A percentile compares a stretch with the other conserved stretches of the same genome.
Evolutionary conservation across 2,888 invertebrate genomes (phyloP).

Genomic region (Branchellion lobata): DNA sequence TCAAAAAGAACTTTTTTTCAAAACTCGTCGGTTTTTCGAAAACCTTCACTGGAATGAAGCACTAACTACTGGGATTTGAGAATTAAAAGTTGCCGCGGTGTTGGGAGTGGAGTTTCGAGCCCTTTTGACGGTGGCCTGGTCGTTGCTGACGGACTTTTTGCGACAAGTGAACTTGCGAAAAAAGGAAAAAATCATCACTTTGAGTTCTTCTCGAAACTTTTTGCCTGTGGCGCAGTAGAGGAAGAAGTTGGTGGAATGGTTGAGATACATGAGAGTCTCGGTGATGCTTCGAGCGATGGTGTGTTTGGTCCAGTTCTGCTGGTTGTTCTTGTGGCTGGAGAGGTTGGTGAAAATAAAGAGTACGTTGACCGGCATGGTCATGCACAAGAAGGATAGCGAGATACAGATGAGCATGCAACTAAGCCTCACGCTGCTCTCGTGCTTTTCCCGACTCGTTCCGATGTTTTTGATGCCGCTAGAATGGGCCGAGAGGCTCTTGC

Average conservation of each 20-base stretch:
- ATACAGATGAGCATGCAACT: conserved; percentile 60
- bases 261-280: conserved; percentile 58
- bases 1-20: too few species aligned
- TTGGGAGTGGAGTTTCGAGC: neutral
- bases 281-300: conserved; percentile 55
- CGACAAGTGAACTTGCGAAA: neutral
- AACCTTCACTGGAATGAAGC: neutral
- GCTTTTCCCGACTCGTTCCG: neutral
- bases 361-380: conserved; percentile 59
- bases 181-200: neutral
- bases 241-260: conserved; percentile 59
- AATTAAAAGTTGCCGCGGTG: neutral
- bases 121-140: neutral
- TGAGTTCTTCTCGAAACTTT: conserved; percentile 50
- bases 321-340: neutral
- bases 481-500: neutral
- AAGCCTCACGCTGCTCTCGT: conserved; percentile 52
- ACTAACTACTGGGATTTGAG: neutral
- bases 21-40: too few species aligned
- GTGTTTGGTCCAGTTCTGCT: neutral
- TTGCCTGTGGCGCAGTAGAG: conserved; percentile 53
- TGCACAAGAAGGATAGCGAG: conserved; percentile 58
- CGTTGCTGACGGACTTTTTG: neutral
- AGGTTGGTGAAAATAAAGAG: conserved; percentile 38
- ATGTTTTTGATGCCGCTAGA: neutral